Evolutionary conservation across 2,113 vertebrate species (phyloP).

Genomic region (Gyps fulvus): DNA sequence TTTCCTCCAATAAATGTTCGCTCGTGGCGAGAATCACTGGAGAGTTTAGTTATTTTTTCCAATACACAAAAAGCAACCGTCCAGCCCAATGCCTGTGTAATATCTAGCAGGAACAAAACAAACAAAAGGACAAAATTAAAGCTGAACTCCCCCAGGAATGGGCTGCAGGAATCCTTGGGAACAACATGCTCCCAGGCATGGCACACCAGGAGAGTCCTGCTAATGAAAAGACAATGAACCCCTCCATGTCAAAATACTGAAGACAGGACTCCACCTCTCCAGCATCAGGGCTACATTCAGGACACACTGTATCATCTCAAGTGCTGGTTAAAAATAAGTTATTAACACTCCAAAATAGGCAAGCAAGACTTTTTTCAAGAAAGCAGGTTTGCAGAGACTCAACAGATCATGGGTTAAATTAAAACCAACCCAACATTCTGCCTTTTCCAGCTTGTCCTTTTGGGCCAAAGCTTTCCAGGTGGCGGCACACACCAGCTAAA

Average conservation of each 20-base stretch:
- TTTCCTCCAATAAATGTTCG: not conserved
- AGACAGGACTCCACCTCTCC: not conserved
- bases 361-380: not conserved
- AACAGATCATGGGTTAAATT: not conserved
- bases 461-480: not conserved
- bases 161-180: not conserved
- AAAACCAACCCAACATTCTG: not conserved
- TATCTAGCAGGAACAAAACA: not conserved
- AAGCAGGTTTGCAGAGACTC: not conserved
- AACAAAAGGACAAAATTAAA: not conserved
- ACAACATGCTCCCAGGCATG: accelerated
- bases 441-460: not conserved
- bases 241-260: not conserved
- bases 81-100: not conserved
- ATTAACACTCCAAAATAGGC: not conserved
- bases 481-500: not conserved
- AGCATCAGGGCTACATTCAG: not conserved
- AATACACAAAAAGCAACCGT: not conserved
- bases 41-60: conserved; percentile 21
- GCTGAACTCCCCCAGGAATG: not conserved
- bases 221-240: not conserved
- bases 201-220: not conserved
- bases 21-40: not conserved
- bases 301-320: not conserved
- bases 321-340: not conserved